Evolutionary conservation across 2,113 vertebrate species (phyloP).

Genomic region (Rissa tridactyla): DNA sequence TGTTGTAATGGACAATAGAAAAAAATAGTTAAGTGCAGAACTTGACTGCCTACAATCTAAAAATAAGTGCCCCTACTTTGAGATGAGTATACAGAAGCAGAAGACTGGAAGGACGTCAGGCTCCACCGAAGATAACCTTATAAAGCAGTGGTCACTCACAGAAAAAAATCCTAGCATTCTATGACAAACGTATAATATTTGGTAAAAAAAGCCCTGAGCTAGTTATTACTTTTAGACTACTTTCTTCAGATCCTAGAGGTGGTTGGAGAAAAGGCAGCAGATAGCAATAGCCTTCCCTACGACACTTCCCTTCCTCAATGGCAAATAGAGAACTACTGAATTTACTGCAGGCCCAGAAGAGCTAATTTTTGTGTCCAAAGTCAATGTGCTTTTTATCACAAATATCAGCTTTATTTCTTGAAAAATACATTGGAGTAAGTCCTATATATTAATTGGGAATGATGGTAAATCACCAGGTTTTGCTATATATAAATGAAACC

Average conservation of each 20-base stretch:
- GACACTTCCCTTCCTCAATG: neutral
- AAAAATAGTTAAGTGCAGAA: neutral
- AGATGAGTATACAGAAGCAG: neutral
- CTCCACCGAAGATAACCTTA: neutral
- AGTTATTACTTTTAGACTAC: neutral
- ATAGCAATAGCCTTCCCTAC: neutral
- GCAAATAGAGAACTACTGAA: neutral
- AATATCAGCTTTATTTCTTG: neutral
- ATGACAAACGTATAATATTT: neutral
- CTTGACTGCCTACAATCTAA: neutral
- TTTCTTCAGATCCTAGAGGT: neutral
- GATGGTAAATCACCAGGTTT: neutral
- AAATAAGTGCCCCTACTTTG: neutral
- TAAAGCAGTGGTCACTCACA: neutral
- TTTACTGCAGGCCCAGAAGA: neutral
- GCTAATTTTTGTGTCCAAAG: neutral
- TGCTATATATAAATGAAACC: neutral
- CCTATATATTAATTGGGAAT: neutral
- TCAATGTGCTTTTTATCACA: neutral
- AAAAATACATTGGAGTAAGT: neutral
- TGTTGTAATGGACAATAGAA: neutral
- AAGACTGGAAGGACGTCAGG: neutral
- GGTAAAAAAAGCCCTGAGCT: neutral
- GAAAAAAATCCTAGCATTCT: neutral
- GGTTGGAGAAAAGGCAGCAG: neutral